These are phyloP conservation scores for Danio albolineatus DNA, from an alignment of 2,797 vertebrate species.

Conservation along the genomic window DNA sequence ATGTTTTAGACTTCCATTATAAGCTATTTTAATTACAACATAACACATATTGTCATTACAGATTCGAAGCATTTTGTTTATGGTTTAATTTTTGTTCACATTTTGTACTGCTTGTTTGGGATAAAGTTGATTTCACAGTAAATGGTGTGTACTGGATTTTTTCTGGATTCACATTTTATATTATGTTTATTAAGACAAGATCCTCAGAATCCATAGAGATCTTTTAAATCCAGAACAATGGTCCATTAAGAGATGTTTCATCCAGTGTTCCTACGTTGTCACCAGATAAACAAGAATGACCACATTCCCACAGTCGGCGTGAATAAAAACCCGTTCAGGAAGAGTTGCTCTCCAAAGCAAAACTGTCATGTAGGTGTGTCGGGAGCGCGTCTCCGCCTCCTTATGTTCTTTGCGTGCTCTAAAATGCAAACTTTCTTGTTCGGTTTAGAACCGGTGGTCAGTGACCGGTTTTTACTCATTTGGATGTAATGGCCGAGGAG, in stretches of 20 bases:
- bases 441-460: not conserved
- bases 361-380: not conserved
- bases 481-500: not conserved
- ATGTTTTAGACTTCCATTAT: slow-evolving; percentile 15
- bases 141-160: slow-evolving; percentile 6
- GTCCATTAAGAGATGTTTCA: not conserved
- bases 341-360: not conserved
- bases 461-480: not conserved
- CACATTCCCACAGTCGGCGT: not conserved
- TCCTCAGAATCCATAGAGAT: no score
- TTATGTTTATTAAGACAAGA: no score
- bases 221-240: no score
- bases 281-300: not conserved
- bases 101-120: slow-evolving; percentile 49
- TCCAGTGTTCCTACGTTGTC: not conserved
- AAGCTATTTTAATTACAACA: slow-evolving; percentile 35
- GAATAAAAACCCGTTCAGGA: not conserved
- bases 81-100: slow-evolving; percentile 28
- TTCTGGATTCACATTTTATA: slow-evolving; percentile 45
- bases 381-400: not conserved
- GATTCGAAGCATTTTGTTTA: slow-evolving; percentile 5
- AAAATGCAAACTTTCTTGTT: not conserved
- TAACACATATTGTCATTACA: not conserved
- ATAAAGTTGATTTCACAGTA: slow-evolving; percentile 49
- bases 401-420: not conserved